Evolutionary conservation across 2,888 invertebrate genomes (phyloP).

Genomic region (Andrena hattorfiana): DNA sequence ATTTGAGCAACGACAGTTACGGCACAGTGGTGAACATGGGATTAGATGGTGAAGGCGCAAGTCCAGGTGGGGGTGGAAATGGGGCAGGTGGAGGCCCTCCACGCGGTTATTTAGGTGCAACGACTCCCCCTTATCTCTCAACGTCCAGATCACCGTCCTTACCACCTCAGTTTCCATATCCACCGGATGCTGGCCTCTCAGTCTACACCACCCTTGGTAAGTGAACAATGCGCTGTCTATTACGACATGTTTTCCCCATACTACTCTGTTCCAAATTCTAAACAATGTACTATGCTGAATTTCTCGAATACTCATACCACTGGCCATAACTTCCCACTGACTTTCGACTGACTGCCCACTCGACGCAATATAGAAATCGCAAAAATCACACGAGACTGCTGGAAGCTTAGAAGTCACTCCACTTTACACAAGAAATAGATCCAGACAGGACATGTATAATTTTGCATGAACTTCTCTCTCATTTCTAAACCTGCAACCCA

Average conservation of each 20-base stretch:
- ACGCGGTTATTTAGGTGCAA: constrained; percentile 88
- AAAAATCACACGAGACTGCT: too few species aligned
- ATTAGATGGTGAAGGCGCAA: constrained; percentile 92
- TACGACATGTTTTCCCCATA: background rate
- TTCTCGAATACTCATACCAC: too few species aligned
- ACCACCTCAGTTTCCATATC: constrained; percentile 91
- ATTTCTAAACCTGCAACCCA: too few species aligned
- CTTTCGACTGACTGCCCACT: too few species aligned
- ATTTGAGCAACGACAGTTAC: constrained; percentile 95
- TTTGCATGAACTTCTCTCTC: too few species aligned
- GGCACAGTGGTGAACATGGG: constrained; percentile 94
- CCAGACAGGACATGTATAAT: too few species aligned
- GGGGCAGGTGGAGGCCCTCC: constrained; percentile 85
- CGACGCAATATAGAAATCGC: too few species aligned
- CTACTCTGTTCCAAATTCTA: background rate
- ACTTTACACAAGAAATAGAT: too few species aligned
- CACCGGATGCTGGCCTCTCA: constrained; percentile 92
- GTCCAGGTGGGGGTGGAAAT: constrained; percentile 88
- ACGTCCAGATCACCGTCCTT: constrained; percentile 91
- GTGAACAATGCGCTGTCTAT: constrained; percentile 44
- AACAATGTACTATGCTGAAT: background rate
- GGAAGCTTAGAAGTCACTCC: too few species aligned
- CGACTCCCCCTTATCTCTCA: constrained; percentile 93
- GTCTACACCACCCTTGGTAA: constrained; percentile 94
- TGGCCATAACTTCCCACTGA: too few species aligned